Percentiles rank a stretch among this genome's conserved stretches.
Conservation (phyloP, 1,140 invertebrate species). For the Leptinotarsa undecemlineata region DNA sequence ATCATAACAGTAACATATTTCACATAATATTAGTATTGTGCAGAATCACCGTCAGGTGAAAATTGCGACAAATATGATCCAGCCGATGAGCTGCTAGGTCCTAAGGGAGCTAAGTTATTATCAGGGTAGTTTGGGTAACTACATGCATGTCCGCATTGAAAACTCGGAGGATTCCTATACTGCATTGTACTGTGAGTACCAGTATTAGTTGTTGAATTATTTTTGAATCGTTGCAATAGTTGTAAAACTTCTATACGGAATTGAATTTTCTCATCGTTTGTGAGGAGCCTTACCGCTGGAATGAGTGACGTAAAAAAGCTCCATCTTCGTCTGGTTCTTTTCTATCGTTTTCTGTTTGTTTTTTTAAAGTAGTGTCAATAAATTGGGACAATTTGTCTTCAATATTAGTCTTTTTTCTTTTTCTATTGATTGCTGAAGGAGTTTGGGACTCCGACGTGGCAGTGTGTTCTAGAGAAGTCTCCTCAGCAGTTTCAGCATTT, state of each 20-base stretch:
- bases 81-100: constrained; percentile 7
- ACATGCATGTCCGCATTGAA: constrained; percentile 5
- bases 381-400: constrained; percentile 18
- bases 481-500: constrained; percentile 16
- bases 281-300: constrained; percentile 6
- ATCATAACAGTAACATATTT: constrained; percentile 3
- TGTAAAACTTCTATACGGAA: constrained; percentile 4
- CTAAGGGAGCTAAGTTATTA: constrained; percentile 4
- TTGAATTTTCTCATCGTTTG: constrained; percentile 17
- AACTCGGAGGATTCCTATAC: constrained; percentile 1
- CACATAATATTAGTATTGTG: constrained; percentile 8
- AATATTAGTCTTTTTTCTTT: constrained; percentile 21
- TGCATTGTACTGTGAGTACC: constrained; percentile 2
- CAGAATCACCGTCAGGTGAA: constrained; percentile 4
- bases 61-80: constrained; percentile 8
- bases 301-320: constrained; percentile 14
- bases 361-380: constrained; percentile 20
- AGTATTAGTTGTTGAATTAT: constrained; percentile 13
- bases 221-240: constrained; percentile 9
- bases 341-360: constrained; percentile 7
- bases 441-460: constrained; percentile 17
- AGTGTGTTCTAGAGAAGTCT: constrained; percentile 13
- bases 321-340: constrained; percentile 15
- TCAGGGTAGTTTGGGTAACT: constrained; percentile 7
- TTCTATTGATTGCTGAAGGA: constrained; percentile 13